Base-by-base conservation (phyloP, 1,140 invertebrate species). In the Antheraea pernyi region DNA sequence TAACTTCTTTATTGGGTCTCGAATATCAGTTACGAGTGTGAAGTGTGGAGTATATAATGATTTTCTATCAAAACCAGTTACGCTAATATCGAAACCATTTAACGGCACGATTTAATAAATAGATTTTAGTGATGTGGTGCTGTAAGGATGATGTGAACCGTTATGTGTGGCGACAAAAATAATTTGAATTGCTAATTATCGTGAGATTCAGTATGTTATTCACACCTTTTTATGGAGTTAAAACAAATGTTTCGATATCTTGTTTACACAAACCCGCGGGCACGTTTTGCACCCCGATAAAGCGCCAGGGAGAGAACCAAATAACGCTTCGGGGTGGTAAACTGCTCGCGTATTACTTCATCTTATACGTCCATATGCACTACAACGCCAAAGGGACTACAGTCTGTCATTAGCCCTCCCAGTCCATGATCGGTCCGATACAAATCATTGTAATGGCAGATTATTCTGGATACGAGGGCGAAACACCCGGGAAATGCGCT, bases 381-480 rank as follows among this genome's bases (percentile, higher is more conserved):
- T 74, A 80, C 77, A 79, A 78, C 79, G 76, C 79, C 73, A 84
- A n/a, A 81, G 74, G 70, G 73, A 70, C 76, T 71, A 65, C 69
- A 68, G 73, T 67, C 86, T 82, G 79, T 88, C 86, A 91, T 91
- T 91, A 91, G 83, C 72, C 76, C 71, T 77, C 75, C 78, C 74
- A 78, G 78, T 72, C 84, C 72, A 79, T 82, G 83, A 88, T 87
- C 83, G 83, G 72, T 81, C 77, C 78, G 80, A 85, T 88, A 91
- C 89, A 88, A 91, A 91, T 87, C 88, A 88, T 88, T 83, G 79
- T 91, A 91, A 91, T 91, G 83, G 85, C 85, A 89, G 78, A 89
- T 91, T 88, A 89, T 89, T 87, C 85, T 83, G 85, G 86, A 83
- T 82, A 81, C 82, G 81, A 82, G 82, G 78, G 79, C 79, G 84